These are phyloP conservation scores for Pollenia labialis DNA, from an alignment of 2,888 invertebrate genomes.

Conservation along the genomic window DNA sequence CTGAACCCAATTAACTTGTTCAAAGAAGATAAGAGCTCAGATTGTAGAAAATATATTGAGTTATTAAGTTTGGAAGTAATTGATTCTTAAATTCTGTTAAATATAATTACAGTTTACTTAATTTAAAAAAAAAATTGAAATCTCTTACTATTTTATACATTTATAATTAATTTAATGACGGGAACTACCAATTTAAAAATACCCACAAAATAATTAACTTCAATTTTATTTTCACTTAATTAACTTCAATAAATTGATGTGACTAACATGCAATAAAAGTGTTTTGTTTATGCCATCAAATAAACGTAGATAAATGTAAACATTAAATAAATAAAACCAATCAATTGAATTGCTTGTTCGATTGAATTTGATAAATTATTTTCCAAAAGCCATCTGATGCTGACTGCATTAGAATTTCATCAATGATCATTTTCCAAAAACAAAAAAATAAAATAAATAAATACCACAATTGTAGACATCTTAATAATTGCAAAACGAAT, in stretches of 20 bases:
- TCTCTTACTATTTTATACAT: too few species aligned
- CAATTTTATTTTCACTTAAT: constrained; percentile 34
- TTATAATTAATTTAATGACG: not conserved
- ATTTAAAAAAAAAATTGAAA: too few species aligned
- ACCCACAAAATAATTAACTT: not conserved
- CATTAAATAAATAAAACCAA: constrained; percentile 7
- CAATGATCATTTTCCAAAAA: constrained; percentile 25
- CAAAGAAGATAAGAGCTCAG: too few species aligned
- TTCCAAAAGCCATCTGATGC: constrained; percentile 5
- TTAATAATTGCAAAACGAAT: constrained; percentile 29
- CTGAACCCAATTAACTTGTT: too few species aligned
- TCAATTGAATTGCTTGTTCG: constrained; percentile 28
- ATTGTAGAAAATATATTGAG: too few species aligned
- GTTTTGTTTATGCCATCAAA: constrained; percentile 1
- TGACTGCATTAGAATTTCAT: constrained; percentile 8
- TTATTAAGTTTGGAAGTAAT: too few species aligned
- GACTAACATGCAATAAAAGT: not conserved
- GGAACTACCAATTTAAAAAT: constrained; percentile 3
- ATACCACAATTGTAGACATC: constrained; percentile 17
- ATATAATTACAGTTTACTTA: too few species aligned
- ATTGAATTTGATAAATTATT: constrained; percentile 22
- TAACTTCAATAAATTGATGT: constrained; percentile 63
- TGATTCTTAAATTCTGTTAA: too few species aligned
- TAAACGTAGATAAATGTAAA: not conserved
- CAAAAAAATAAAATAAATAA: constrained; percentile 17